Base-by-base conservation (phyloP, 2,888 invertebrate species). In the Campoplex capitator region DNA sequence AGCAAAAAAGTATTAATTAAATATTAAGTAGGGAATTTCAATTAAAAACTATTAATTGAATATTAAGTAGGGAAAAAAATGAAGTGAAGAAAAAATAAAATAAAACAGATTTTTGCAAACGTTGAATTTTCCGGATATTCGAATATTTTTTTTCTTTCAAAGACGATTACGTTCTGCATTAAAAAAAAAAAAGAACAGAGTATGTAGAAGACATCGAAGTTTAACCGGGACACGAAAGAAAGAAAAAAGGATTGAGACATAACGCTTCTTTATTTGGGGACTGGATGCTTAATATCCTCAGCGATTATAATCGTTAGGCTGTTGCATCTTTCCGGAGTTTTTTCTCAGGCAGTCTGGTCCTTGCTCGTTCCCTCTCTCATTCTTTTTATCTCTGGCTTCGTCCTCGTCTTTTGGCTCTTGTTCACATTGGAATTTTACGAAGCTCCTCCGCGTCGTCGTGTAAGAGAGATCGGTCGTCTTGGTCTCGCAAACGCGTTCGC, bases 341-440 rank as follows among this genome's bases (percentile, higher is more conserved):
- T 85, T 81, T 88, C 85, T 83, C 88, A 73, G 71, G 38, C 78
- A 71, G 56, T 42, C 70, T 45, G 75, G 65, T 68, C 58, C 68
- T 79, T 62, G n/a, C 68, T 73, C 35, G 56, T 67, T 62, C 45
- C 32, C 56, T 67, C 56, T 76, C 62, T n/a, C 1, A 6, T 13
- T 70, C 58, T 70, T 48, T 78, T 51, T 56, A 54, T 71, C 73
- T 71, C 67, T 35, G 68, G 28, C 81, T 71, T 54, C 71, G 35
- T 87, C 74, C 62, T 85, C 78, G 32, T 85, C 84, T 82, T 84
- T 75, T 75, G 71, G 35, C 76, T 83, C 77, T 82, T 65, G 48
- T 83, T 84, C 81, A 56, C 62, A 42, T 65, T 82, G 86, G 79
- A 83, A 87, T 87, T 83, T 78, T 58, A 70, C 75, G 48, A 65